Conservation (phyloP, 2,797 vertebrate species). For the Linurgus olivaceus region DNA sequence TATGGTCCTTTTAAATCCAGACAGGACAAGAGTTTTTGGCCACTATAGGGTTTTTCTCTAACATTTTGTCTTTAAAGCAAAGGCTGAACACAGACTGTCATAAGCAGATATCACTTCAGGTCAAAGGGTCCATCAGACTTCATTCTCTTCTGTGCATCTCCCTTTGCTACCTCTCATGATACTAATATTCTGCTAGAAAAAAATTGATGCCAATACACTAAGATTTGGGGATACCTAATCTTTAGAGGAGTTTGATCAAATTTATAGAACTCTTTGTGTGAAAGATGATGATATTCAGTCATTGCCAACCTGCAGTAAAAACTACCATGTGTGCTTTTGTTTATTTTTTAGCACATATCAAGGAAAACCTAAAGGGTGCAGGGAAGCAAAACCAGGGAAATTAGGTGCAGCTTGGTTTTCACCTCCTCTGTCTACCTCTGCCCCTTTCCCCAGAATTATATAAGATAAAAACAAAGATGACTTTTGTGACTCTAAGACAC, state of each 20-base stretch:
- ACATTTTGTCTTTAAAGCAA: background rate
- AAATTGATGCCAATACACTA: accelerated
- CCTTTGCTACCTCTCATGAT: background rate
- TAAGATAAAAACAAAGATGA: background rate
- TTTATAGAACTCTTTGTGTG: background rate
- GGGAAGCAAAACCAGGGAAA: background rate
- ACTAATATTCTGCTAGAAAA: background rate
- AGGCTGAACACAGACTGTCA: background rate
- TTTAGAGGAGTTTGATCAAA: background rate
- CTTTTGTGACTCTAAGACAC: background rate
- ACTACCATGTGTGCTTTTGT: background rate
- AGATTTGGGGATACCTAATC: background rate
- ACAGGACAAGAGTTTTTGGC: background rate
- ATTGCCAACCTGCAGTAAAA: background rate
- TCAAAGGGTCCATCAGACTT: background rate
- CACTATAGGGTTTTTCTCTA: background rate
- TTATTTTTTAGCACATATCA: background rate
- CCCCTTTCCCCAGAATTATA: background rate
- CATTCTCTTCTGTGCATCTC: background rate
- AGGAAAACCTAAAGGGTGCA: background rate
- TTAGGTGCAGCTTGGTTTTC: background rate
- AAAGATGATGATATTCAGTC: background rate
- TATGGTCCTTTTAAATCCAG: background rate
- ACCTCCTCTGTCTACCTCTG: background rate
- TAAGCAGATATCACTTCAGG: background rate